Evolutionary conservation across 2,797 vertebrate species (phyloP).

Genomic region (Enteromius unitaeniatus): DNA sequence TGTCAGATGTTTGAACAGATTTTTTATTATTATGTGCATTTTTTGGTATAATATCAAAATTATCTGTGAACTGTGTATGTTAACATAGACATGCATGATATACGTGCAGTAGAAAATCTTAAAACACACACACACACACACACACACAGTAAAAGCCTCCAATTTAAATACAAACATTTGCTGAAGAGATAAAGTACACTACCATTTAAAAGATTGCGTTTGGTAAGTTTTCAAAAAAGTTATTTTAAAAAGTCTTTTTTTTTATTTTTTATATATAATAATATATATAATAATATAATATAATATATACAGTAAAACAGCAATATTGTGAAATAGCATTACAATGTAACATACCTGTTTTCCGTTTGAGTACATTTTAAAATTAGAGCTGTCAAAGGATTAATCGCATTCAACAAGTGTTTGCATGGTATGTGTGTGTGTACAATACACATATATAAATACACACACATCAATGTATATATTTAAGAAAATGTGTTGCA

Average conservation of each 20-base stretch:
- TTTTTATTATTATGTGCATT: neutral
- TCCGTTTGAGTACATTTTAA: neutral
- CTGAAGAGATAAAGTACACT: neutral
- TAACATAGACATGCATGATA: neutral
- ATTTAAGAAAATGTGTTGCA: too few species aligned
- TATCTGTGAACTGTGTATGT: neutral
- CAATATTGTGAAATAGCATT: neutral
- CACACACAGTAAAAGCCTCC: neutral
- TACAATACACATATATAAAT: too few species aligned
- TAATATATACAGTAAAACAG: neutral
- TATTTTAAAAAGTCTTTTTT: too few species aligned
- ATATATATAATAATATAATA: too few species aligned
- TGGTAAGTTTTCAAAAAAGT: neutral
- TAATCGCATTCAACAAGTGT: too few species aligned
- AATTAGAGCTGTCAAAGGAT: neutral
- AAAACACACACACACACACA: neutral
- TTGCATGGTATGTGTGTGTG: too few species aligned
- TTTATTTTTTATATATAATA: too few species aligned
- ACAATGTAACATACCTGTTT: neutral
- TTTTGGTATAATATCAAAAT: neutral
- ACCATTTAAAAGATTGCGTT: neutral
- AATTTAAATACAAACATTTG: neutral
- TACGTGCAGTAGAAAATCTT: conserved; percentile 5
- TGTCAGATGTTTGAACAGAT: neutral
- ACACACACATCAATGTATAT: too few species aligned